Evolutionary conservation across 2,888 invertebrate species (phyloP), one percentile per base, ranked within the genome.

Genomic region (Torymus texanus): DNA sequence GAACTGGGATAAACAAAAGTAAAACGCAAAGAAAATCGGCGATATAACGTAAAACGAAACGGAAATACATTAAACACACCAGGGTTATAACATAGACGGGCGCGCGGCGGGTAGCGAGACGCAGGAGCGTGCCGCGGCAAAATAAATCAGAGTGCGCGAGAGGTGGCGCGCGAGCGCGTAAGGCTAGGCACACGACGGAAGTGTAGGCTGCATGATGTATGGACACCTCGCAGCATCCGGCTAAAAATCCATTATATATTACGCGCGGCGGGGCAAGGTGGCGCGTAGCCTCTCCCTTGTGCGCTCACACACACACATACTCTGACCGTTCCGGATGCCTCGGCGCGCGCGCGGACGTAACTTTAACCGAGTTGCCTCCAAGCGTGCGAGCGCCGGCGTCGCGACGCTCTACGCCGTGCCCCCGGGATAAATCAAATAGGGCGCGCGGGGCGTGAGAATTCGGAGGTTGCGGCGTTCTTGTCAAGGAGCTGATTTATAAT

Each of bases 231-330:
- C 78, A 78, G 74, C 85, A 88, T 88, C 88, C 88, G 87, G 84
- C 86, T 85, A 88, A 88, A 89, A 88, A 88, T 89, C 87, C 86
- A 87, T 88, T 88, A 88, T 88, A 88, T 88, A 88, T 88, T 88
- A 86, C 87, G 85, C 75, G 62, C 63, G 55, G 66, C 55, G 29
- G 21, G 84, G 85, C 86, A 87, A 85, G 85, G 84, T 86, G 85
- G 21, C 63, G 67, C 66, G 56, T 51, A 62, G 75, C 62, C 81
- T 59, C 75, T 74, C 62, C 78, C 78, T 67, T 62, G 59, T 29
- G 51, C 68, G 67, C 59, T 18, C 75, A 72, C 61, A 55, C 16
- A 63, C 59, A 12, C 53, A 13, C 53, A 53, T 67, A 73, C 53
- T 63, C 76, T 78, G 77, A 70, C 75, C 70, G 61, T 21, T 72